phyloP scores from a whole-genome alignment of 1,140 invertebrate species.

The Apis cerana region DNA sequence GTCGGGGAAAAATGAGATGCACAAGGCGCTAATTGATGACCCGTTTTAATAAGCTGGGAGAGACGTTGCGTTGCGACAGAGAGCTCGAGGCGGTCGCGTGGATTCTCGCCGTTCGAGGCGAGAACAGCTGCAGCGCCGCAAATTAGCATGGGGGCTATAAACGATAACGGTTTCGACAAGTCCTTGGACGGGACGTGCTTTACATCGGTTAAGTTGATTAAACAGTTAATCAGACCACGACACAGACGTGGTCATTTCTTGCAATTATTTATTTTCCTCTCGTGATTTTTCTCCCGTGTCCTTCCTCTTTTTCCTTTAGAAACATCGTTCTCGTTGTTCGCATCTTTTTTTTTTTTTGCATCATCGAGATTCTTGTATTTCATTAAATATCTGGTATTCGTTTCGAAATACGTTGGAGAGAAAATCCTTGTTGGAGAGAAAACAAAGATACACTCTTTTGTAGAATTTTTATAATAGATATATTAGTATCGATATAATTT shows the following conservation, averaged over 20 bases:
- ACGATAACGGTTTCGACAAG: conserved; percentile 47
- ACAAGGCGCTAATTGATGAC: conserved; percentile 34
- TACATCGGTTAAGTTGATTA: conserved; percentile 37
- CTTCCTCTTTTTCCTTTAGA: neutral
- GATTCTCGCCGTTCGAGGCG: conserved; percentile 4
- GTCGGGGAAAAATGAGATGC: conserved; percentile 16
- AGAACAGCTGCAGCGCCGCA: conserved; percentile 52
- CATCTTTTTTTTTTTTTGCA: neutral
- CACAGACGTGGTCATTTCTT: conserved; percentile 1
- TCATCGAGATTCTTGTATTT: neutral
- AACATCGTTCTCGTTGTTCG: neutral
- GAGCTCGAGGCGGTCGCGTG: conserved; percentile 22
- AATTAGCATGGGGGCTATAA: conserved; percentile 54
- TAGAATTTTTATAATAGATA: no score
- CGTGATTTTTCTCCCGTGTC: neutral
- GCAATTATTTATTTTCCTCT: conserved; percentile 9
- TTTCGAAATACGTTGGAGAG: no score
- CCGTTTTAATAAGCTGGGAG: conserved; percentile 19
- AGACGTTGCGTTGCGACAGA: conserved; percentile 3
- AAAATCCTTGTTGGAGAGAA: no score
- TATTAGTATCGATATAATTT: no score
- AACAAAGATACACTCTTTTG: no score
- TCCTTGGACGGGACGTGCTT: no score
- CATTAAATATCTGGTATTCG: neutral
- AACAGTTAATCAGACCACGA: conserved; percentile 50